phyloP scores from a whole-genome alignment of 2,113 vertebrate species.

The Fulica atra region DNA sequence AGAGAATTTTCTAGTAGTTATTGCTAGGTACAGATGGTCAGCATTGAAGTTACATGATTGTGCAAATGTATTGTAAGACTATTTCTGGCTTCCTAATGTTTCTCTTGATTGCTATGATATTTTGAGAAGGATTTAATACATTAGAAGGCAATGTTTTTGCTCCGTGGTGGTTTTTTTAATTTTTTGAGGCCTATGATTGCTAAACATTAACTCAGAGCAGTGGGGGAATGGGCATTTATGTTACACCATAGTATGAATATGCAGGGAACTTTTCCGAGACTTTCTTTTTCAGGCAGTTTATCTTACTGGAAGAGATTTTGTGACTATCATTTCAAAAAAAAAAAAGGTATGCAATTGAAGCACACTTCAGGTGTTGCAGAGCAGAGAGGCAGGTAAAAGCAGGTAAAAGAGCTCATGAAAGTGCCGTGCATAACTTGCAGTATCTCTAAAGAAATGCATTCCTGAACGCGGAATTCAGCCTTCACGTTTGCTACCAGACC shows the following conservation, averaged over 20 bases:
- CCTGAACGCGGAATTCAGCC: neutral
- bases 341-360: rapidly evolving
- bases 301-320: neutral
- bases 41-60: neutral
- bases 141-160: neutral
- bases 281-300: neutral
- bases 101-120: neutral
- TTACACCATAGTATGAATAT: neutral
- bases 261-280: neutral
- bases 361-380: neutral
- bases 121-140: neutral
- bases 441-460: neutral
- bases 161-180: neutral
- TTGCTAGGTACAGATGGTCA: neutral
- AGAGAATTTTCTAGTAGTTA: neutral
- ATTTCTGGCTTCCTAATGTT: neutral
- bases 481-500: neutral
- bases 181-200: rapidly evolving
- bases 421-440: neutral
- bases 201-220: neutral
- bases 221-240: neutral
- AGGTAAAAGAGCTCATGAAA: neutral
- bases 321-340: neutral
- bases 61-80: neutral
- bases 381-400: neutral